phyloP scores from a whole-genome alignment of 2,113 vertebrate species.

The Pluvianellus socialis region DNA sequence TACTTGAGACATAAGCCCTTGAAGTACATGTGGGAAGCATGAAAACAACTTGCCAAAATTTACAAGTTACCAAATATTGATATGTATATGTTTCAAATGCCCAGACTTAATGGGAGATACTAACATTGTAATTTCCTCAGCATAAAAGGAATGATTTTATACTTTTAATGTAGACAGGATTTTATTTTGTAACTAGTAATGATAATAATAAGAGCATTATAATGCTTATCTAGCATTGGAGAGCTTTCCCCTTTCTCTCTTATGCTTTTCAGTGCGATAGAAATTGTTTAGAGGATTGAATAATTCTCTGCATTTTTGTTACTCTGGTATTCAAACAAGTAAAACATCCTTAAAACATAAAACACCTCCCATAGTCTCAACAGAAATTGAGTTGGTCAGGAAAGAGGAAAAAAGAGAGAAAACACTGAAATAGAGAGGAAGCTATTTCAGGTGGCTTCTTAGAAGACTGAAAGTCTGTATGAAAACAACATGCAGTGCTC shows the following conservation, averaged over 20 bases:
- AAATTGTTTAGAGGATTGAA: slow-evolving; percentile 14
- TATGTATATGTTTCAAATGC: not conserved
- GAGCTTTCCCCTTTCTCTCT: slow-evolving; percentile 7
- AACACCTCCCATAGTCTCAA: not conserved
- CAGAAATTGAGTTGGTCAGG: not conserved
- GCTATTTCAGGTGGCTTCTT: not conserved
- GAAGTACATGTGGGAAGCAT: not conserved
- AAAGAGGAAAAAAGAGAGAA: not conserved
- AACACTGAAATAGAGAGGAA: not conserved
- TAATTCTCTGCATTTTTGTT: not conserved
- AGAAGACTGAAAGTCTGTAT: not conserved
- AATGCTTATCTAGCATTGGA: not conserved
- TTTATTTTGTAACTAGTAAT: slow-evolving; percentile 23
- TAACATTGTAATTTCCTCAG: not conserved
- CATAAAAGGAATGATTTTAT: not conserved
- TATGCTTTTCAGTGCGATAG: not conserved
- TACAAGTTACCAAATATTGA: not conserved
- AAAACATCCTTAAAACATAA: not conserved
- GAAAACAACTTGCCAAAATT: not conserved
- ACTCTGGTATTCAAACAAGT: not conserved
- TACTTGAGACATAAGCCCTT: not conserved
- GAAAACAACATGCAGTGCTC: not conserved
- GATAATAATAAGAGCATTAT: not conserved
- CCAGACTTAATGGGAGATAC: not conserved
- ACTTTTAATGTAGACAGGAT: slow-evolving; percentile 12